These are phyloP conservation scores for Ephydatia muelleri DNA, from an alignment of 37 sponge, comb jelly and placozoan genomes.

Conservation along the genomic window DNA sequence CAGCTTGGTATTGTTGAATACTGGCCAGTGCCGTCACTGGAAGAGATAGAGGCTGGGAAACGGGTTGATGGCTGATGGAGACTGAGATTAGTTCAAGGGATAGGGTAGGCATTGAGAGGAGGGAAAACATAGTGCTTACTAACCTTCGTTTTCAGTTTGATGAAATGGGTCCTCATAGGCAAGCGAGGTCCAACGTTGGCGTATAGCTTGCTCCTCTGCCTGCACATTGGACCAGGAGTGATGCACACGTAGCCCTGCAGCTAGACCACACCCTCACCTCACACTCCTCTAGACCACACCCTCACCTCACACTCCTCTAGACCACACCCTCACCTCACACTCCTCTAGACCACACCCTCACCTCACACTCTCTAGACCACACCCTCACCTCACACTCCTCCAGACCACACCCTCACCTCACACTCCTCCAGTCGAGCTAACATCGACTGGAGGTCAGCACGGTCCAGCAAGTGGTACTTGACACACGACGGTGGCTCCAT, in stretches of 20 bases:
- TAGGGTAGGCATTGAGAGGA: too few species aligned
- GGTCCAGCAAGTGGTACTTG: background rate
- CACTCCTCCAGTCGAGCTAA: background rate
- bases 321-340: too few species aligned
- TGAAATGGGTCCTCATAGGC: constrained; percentile 13
- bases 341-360: too few species aligned
- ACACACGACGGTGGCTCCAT: too few species aligned
- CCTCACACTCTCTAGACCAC: too few species aligned
- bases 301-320: too few species aligned
- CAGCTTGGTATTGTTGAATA: constrained; percentile 1
- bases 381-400: too few species aligned
- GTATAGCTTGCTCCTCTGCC: constrained; percentile 38
- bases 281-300: too few species aligned
- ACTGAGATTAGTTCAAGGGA: background rate
- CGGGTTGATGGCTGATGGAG: background rate
- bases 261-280: too few species aligned
- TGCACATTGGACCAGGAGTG: constrained; percentile 16
- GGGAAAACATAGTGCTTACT: background rate
- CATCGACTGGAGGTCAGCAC: constrained; percentile 4
- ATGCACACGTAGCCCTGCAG: too few species aligned
- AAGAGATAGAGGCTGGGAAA: background rate
- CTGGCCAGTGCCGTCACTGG: background rate
- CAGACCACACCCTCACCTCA: constrained; percentile 5
- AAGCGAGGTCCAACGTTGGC: constrained; percentile 38
- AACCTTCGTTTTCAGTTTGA: background rate